Conservation (phyloP, 2,797 vertebrate genomes). For the Acanthiza pusilla region DNA sequence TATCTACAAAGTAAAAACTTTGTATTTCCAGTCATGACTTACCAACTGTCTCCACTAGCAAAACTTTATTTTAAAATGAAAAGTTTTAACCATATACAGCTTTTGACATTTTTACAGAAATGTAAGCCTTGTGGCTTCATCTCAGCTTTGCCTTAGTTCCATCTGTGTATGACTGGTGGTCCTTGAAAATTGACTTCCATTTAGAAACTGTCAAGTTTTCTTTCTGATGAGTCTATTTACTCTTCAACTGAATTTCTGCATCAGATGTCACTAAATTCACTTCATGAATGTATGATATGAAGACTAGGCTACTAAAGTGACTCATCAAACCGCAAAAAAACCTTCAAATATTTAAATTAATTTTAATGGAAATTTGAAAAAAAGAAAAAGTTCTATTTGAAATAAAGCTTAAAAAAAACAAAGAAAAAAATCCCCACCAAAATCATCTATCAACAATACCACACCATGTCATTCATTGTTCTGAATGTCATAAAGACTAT, state of each 20-base stretch:
- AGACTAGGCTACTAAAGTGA: not conserved
- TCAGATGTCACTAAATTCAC: constrained; percentile 13
- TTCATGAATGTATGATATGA: not conserved
- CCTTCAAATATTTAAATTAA: not conserved
- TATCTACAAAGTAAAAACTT: not conserved
- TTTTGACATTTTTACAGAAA: constrained; percentile 11
- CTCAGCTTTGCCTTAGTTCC: not conserved
- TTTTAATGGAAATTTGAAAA: not conserved
- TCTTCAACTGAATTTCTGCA: constrained; percentile 37
- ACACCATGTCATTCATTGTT: constrained; percentile 17
- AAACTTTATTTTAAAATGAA: not conserved
- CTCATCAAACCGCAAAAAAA: not conserved
- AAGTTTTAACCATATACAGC: not conserved
- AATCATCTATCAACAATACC: constrained; percentile 36
- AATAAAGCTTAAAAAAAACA: not conserved
- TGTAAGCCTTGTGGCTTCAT: not conserved
- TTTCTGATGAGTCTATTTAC: not conserved
- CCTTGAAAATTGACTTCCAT: not conserved
- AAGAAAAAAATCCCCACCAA: not conserved
- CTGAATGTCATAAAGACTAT: constrained; percentile 24
- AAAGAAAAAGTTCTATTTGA: not conserved
- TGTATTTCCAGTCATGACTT: not conserved
- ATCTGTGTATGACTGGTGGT: not conserved
- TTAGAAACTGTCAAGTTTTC: not conserved
- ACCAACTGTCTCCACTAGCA: not conserved